phyloP scores from a whole-genome alignment of 2,797 vertebrate genomes.

The Microhierax caerulescens region DNA sequence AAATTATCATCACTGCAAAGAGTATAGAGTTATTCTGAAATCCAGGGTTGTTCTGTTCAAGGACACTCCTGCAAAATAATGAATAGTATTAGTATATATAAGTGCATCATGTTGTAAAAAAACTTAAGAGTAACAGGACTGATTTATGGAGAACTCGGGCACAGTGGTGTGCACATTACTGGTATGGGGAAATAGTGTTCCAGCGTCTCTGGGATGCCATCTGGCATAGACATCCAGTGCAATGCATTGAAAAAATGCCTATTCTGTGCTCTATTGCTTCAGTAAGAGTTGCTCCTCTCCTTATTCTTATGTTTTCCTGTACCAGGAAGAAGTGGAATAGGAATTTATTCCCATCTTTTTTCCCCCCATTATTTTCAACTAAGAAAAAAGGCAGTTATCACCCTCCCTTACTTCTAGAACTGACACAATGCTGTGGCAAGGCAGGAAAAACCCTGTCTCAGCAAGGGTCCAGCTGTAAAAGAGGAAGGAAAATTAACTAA shows the following conservation, averaged over 20 bases:
- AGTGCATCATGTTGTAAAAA: not conserved
- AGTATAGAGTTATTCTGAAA: not conserved
- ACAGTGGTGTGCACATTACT: not conserved
- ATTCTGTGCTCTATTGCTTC: not conserved
- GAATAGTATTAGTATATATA: not conserved
- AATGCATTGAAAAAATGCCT: not conserved
- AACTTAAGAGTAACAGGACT: not conserved
- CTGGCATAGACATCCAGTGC: not conserved
- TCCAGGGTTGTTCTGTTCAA: not conserved
- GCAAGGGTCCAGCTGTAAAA: not conserved
- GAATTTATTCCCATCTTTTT: not conserved
- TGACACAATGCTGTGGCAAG: not conserved
- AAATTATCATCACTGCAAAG: accelerated
- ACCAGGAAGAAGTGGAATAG: not conserved
- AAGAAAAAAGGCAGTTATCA: not conserved
- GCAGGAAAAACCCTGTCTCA: not conserved
- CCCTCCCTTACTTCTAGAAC: not conserved
- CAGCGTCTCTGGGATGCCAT: not conserved
- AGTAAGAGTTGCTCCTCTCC: not conserved
- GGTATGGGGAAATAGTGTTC: not conserved
- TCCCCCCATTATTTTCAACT: not conserved
- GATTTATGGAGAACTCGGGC: not conserved
- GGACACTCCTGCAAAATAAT: not conserved
- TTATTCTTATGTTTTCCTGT: not conserved
- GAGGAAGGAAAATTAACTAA: not conserved